phyloP scores from a whole-genome alignment of 2,113 vertebrate genomes.

The Orthonyx spaldingii region DNA sequence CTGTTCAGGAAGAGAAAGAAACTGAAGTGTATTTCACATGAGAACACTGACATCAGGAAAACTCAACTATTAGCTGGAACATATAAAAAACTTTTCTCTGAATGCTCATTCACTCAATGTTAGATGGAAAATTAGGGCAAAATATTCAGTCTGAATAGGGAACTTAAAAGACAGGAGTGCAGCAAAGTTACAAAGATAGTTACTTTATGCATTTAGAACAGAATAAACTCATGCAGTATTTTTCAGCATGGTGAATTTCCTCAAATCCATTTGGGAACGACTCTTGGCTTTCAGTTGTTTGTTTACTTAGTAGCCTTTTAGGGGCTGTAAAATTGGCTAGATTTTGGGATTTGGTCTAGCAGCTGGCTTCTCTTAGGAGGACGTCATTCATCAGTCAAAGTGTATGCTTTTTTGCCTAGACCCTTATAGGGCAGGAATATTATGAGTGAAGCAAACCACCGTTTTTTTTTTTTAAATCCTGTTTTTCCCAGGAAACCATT shows the following conservation, averaged over 20 bases:
- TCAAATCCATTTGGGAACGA: not conserved
- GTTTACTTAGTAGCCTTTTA: not conserved
- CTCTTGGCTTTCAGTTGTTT: not conserved
- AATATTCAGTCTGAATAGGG: not conserved
- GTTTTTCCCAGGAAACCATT: not conserved
- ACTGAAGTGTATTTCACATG: not conserved
- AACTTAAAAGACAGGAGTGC: not conserved
- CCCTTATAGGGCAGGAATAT: not conserved
- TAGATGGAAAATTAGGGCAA: not conserved
- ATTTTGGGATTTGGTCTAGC: not conserved
- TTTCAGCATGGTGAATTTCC: not conserved
- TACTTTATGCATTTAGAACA: not conserved
- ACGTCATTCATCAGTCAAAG: not conserved
- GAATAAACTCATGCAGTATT: not conserved
- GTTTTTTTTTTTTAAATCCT: not conserved
- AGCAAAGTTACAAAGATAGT: not conserved
- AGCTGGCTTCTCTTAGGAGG: not conserved
- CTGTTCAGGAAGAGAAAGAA: not conserved
- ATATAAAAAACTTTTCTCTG: not conserved
- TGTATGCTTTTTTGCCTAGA: not conserved
- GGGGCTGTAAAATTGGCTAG: not conserved
- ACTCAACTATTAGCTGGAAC: not conserved
- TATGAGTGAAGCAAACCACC: rapidly evolving
- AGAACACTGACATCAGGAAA: not conserved
- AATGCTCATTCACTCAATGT: not conserved